Base-by-base conservation (phyloP, 2,113 vertebrate genomes). In the Pluvianellus socialis region DNA sequence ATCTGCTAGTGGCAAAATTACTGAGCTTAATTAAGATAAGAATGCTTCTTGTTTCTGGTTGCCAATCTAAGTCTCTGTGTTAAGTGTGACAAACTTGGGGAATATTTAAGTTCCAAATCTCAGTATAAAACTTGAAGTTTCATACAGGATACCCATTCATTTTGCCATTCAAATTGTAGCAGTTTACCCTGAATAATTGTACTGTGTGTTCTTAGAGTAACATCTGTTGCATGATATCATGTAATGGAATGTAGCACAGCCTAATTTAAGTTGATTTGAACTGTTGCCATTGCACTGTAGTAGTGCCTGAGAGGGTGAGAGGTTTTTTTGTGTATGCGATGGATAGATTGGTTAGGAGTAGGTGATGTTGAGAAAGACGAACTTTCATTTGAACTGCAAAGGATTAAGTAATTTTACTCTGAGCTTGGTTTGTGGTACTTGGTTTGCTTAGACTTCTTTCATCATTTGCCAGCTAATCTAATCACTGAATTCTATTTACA, bases 191-290 rank as follows among this genome's bases (percentile, higher is more conserved):
- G 87, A 90, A 86, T 95, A 96, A 66, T 82, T 95, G 87, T 92
- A 47, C 63, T 80, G 18, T 92, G 70, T 96, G 91, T 86, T 96
- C 68, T 62, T 82, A 28, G 76, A 85, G 77, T 88, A 73, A 86
- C 91, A 91, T 96, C 96, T 96, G 92, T 95, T 94, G 91, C 80
- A 66, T 96, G 87, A 68, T 90, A 91, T 94, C 91, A 95, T 90
- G 67, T 86, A 86, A 76, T 52, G 92, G 93, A 96, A 97, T 88
- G 92, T 62, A 49, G 65, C 93, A 63, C 67, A 35, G 87, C 80
- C 73, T 96, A 94, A 88, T 88, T 92, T 92, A 84, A 94, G 65
- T 95, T 92, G 81, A 62, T 90, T 74, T 95, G 97, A 97, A 96
- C 84, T 66, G 76, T 65, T 97, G 93, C 89, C 79, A 71, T 82